Conservation (phyloP, 2,113 vertebrate species). For the Sakesphorus luctuosus region DNA sequence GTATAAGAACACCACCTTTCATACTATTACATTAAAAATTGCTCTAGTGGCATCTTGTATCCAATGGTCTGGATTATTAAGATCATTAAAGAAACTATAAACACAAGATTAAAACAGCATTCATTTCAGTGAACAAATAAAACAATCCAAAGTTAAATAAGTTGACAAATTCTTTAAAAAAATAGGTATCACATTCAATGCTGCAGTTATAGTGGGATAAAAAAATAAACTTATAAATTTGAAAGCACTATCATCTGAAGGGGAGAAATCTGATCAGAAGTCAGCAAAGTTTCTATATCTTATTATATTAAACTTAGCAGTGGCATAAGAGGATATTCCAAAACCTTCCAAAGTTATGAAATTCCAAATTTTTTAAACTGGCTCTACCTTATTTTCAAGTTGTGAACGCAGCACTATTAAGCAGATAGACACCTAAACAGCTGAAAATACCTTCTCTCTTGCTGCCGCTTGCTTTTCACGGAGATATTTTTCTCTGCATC, state of each 20-base stretch:
- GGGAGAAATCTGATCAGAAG: neutral
- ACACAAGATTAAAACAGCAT: neutral
- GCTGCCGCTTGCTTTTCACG: conserved; percentile 96
- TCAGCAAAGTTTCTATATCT: neutral
- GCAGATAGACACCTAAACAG: neutral
- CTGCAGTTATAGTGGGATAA: neutral
- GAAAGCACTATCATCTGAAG: neutral
- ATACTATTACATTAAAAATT: neutral
- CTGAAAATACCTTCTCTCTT: conserved; percentile 89
- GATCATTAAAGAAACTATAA: neutral
- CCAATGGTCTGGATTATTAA: neutral
- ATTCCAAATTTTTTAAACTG: neutral
- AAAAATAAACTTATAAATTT: neutral
- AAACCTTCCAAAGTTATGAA: neutral
- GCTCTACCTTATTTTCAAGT: neutral
- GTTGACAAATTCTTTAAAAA: neutral
- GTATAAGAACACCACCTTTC: neutral
- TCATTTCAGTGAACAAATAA: neutral
- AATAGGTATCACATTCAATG: neutral
- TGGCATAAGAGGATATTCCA: neutral
- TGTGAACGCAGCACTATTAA: neutral
- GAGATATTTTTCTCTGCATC: conserved; percentile 97
- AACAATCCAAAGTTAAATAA: neutral
- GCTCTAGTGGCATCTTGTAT: neutral
- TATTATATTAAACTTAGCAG: neutral